Percentiles rank a stretch among this genome's conserved stretches.
Evolutionary conservation across 1,140 invertebrate species (phyloP).

Genomic region (Drosophila nikananu): DNA sequence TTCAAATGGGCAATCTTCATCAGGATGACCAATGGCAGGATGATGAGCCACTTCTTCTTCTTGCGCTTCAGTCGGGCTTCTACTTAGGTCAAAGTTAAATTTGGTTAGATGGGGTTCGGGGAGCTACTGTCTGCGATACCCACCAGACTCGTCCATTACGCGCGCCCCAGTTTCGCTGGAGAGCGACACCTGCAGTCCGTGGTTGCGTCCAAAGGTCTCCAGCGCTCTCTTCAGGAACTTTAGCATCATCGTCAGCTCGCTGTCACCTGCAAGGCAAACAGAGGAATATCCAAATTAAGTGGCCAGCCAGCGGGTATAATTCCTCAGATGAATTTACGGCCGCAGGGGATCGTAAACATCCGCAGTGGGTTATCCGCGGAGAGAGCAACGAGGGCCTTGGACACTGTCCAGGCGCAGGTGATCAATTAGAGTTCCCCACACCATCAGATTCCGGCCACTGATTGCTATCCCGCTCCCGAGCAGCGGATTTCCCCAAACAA

Average conservation of each 20-base stretch:
- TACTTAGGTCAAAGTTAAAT: background rate
- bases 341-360: constrained; percentile 58
- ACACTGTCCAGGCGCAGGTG: constrained; percentile 37
- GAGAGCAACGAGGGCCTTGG: constrained; percentile 1
- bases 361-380: constrained; percentile 31
- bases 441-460: constrained; percentile 15
- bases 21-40: constrained; percentile 76
- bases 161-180: constrained; percentile 64
- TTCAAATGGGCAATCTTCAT: constrained; percentile 83
- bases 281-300: constrained; percentile 25
- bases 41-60: constrained; percentile 77
- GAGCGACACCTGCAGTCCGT: constrained; percentile 69
- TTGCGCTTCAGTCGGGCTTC: constrained; percentile 59
- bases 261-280: constrained; percentile 60
- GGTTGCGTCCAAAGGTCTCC: constrained; percentile 76
- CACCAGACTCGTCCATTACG: constrained; percentile 71
- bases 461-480: constrained; percentile 20
- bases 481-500: constrained; percentile 33
- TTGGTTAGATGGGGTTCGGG: background rate
- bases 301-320: constrained; percentile 26
- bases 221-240: constrained; percentile 78
- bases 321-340: constrained; percentile 56
- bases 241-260: constrained; percentile 62
- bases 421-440: constrained; percentile 34
- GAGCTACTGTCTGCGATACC: background rate